Evolutionary conservation across 1,140 invertebrate genomes (phyloP).

Genomic region (Dendrolimus punctatus): DNA sequence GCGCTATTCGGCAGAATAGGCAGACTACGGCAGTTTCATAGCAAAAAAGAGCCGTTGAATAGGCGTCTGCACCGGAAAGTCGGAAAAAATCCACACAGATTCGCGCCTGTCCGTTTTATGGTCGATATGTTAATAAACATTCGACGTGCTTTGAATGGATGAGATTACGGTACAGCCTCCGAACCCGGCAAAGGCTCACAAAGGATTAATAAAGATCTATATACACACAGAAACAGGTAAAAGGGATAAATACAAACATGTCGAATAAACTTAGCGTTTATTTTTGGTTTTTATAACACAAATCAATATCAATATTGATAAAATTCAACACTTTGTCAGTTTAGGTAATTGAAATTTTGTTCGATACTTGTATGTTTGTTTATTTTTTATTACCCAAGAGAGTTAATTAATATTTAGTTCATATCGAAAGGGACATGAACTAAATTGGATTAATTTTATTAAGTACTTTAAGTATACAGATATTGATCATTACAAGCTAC

Average conservation of each 20-base stretch:
- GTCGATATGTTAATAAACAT: conserved; percentile 62
- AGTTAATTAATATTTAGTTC: too few relatives aligned
- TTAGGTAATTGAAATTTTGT: too few relatives aligned
- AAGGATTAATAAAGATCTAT: conserved; percentile 19
- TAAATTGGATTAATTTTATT: too few relatives aligned
- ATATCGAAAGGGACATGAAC: too few relatives aligned
- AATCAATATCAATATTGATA: too few relatives aligned
- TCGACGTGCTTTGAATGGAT: conserved; percentile 28
- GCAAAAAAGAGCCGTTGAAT: conserved; percentile 35
- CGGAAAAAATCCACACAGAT: conserved; percentile 42
- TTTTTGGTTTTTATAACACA: too few relatives aligned
- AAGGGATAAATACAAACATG: neutral
- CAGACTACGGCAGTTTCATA: conserved; percentile 12
- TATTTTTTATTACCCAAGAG: too few relatives aligned
- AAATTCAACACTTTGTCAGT: too few relatives aligned
- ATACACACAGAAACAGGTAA: conserved; percentile 7
- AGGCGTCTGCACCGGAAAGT: conserved; percentile 33
- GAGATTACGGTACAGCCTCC: conserved; percentile 21
- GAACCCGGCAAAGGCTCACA: conserved; percentile 12
- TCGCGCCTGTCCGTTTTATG: conserved; percentile 41
- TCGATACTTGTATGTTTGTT: too few relatives aligned
- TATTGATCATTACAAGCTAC: too few relatives aligned
- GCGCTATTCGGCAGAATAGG: conserved; percentile 20
- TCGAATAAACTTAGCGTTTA: neutral
- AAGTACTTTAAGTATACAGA: too few relatives aligned